Percentiles rank a stretch among this genome's conserved stretches.
These are phyloP conservation scores for Tetragonula clypearis DNA, from an alignment of 1,140 invertebrate genomes.

Conservation along the genomic window DNA sequence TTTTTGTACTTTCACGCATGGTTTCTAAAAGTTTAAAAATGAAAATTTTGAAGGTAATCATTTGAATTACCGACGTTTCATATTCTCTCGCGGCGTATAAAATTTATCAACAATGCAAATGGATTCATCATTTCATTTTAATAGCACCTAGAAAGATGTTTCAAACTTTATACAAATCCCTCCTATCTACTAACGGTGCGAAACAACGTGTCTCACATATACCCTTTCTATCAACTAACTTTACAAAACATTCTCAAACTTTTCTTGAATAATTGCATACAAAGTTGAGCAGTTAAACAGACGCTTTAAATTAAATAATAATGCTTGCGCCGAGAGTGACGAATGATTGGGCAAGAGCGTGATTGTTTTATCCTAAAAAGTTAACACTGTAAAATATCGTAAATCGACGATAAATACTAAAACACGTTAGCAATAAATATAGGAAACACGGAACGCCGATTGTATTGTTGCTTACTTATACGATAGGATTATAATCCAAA, in stretches of 20 bases:
- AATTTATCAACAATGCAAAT: conserved; percentile 51
- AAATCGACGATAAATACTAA: conserved; percentile 46
- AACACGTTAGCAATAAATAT: conserved; percentile 48
- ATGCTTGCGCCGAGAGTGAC: conserved; percentile 29
- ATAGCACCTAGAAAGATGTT: conserved; percentile 49
- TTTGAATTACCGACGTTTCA: background rate
- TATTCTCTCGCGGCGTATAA: conserved; percentile 39
- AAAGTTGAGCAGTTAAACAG: conserved; percentile 60
- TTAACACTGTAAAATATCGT: conserved; percentile 32
- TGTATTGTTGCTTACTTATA: conserved; percentile 25
- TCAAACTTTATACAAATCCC: conserved; percentile 16
- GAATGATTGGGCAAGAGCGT: conserved; percentile 56
- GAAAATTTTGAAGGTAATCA: conserved; percentile 25
- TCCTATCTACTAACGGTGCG: conserved; percentile 25
- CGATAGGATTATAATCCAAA: conserved; percentile 12
- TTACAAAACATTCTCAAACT: conserved; percentile 46
- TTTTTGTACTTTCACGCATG: conserved; percentile 56
- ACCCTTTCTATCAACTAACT: conserved; percentile 39
- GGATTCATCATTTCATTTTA: conserved; percentile 27
- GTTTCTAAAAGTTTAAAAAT: conserved; percentile 37
- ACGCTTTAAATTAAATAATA: conserved; percentile 53
- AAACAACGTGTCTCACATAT: conserved; percentile 3
- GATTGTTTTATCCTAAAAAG: conserved; percentile 16
- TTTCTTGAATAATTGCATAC: conserved; percentile 60
- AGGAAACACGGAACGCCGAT: conserved; percentile 51